Conservation (phyloP, 2,888 invertebrate genomes). For the Macaria liturata region DNA sequence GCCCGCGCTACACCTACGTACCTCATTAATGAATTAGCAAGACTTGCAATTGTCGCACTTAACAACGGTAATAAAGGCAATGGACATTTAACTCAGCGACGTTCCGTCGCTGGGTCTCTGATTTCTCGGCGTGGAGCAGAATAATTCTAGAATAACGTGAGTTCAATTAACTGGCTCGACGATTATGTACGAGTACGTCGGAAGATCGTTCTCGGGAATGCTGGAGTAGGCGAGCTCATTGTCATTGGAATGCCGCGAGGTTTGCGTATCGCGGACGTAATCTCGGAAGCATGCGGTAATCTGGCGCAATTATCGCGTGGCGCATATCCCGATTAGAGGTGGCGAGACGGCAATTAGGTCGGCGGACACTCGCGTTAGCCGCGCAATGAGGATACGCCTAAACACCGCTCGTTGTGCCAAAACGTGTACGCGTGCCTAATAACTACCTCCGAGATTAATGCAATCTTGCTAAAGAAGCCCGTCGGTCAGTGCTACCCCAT, state of each 20-base stretch:
- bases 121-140: conserved; percentile 16
- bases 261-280: conserved; percentile 26
- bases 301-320: conserved; percentile 80
- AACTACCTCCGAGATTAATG: conserved; percentile 60
- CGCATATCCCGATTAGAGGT: conserved; percentile 81
- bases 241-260: conserved; percentile 29
- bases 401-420: conserved; percentile 70
- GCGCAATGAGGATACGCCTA: conserved; percentile 81
- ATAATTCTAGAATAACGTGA: conserved; percentile 20
- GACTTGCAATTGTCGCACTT: conserved; percentile 74
- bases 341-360: conserved; percentile 80
- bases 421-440: conserved; percentile 57
- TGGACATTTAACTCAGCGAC: conserved; percentile 54
- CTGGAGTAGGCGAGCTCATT: conserved; percentile 19
- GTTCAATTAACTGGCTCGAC: conserved; percentile 20
- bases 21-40: conserved; percentile 81
- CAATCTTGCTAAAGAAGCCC: conserved; percentile 49
- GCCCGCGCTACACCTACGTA: conserved; percentile 82
- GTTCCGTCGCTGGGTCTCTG: conserved; percentile 18
- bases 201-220: conserved; percentile 18
- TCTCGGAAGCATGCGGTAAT: conserved; percentile 51
- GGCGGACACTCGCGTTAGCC: conserved; percentile 80
- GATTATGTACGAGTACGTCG: conserved; percentile 12
- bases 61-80: conserved; percentile 69
- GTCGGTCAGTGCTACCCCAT: conserved; percentile 68